Evolutionary conservation across 2,888 invertebrate genomes (phyloP), one percentile per base, ranked within the genome.

Genomic region (Hemithea aestivaria): DNA sequence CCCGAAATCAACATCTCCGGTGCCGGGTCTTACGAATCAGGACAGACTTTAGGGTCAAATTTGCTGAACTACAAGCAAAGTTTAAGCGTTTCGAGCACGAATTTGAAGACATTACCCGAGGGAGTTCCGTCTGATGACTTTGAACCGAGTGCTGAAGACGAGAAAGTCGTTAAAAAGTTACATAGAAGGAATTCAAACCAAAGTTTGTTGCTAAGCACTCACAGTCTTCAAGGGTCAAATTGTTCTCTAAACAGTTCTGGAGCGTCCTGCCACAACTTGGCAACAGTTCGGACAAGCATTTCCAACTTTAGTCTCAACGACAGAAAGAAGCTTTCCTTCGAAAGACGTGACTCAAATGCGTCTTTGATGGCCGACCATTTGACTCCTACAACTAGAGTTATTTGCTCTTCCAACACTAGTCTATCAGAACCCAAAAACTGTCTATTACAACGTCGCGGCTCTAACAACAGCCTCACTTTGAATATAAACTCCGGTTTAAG

Each of bases 331-430:
- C 90, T 94, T 11, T 88, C 95, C 1, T 72, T 95, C 26, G 95
- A 95, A 53, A 89, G 96, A 28, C 88, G 96, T 30, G 96, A 96
- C 41, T 96, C 96, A 0, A 96, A 95, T 66, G 92, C 95, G 0
- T 96, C 96, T 42, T 80, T 96, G 1, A 93, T 95, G 0, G 93
- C 67, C 0, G 87, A 87, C 20, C 77, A 81, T 36, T 47, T 81
- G 23, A 71, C 78, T 0, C 87, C 84, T 0, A 74, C 79, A 0
- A 77, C 83, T 1, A 59, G 83, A 28, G 74, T 84, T 0, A 73
- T 89, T 4, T 89, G 90, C 40, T 81, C 89, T 0, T 90, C 88
- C 0, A 88, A 88, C 48, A 70, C 75, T 0, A 88, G 76, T 48
- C 51, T 88, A 0, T 63, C 76, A 0, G 85, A 85, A 11, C 66